Conservation (phyloP, 2,888 invertebrate genomes). For the Thalpophila matura region DNA sequence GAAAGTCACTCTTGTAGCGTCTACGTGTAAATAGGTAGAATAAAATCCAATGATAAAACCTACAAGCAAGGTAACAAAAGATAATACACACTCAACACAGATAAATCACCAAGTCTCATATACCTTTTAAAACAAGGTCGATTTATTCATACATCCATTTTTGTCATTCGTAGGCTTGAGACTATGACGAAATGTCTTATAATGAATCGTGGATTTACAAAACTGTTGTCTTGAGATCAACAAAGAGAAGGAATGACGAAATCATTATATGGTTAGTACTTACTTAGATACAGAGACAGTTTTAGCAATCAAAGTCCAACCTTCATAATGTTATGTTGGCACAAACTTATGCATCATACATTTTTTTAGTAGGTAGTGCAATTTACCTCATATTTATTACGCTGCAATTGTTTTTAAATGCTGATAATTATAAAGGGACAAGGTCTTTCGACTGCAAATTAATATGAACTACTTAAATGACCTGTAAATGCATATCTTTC, state of each 20-base stretch:
- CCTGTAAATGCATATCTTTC: slow-evolving; percentile 49
- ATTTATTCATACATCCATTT: slow-evolving; percentile 58
- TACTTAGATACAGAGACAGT: slow-evolving; percentile 3
- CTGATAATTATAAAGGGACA: slow-evolving; percentile 43
- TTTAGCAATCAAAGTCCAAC: slow-evolving; percentile 12
- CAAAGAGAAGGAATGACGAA: slow-evolving; percentile 34
- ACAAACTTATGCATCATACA: background rate
- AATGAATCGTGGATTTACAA: no score
- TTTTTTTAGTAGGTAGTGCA: background rate
- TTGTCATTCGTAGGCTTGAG: slow-evolving; percentile 13
- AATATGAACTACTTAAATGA: slow-evolving; percentile 26
- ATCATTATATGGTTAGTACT: slow-evolving; percentile 10
- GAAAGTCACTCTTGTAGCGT: slow-evolving; percentile 32
- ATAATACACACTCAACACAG: slow-evolving; percentile 50
- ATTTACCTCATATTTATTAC: slow-evolving; percentile 23
- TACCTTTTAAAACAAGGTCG: slow-evolving; percentile 46
- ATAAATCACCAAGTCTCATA: slow-evolving; percentile 48
- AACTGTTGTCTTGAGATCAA: slow-evolving; percentile 30
- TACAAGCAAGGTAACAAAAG: slow-evolving; percentile 54
- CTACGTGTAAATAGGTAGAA: slow-evolving; percentile 15
- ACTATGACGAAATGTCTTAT: slow-evolving; percentile 39
- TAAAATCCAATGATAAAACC: slow-evolving; percentile 47
- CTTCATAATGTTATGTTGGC: background rate
- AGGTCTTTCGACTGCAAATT: slow-evolving; percentile 30
- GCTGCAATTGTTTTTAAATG: slow-evolving; percentile 27